phyloP scores from a whole-genome alignment of 2,113 vertebrate species.

The Eulemur macaco region DNA sequence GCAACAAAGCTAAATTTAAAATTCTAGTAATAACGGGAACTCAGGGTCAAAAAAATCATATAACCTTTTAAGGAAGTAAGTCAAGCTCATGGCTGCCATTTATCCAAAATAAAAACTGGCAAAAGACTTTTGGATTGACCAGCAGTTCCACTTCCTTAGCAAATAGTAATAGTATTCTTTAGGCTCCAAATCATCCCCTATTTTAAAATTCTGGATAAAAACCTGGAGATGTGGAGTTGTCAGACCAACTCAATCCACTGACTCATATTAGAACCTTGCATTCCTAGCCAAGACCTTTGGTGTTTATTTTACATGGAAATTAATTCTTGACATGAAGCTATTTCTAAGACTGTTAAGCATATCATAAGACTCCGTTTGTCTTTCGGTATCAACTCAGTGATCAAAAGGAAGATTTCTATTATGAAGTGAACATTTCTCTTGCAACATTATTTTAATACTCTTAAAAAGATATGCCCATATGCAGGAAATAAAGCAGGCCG shows the following conservation, averaged over 20 bases:
- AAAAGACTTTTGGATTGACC: background rate
- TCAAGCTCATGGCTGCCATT: background rate
- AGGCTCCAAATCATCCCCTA: background rate
- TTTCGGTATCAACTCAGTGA: conserved; percentile 71
- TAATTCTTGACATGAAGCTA: background rate
- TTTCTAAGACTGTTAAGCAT: background rate
- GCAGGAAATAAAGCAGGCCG: conserved; percentile 50
- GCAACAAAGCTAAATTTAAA: background rate
- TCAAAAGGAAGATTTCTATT: conserved; percentile 81
- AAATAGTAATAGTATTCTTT: background rate
- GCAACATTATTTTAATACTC: conserved; percentile 49
- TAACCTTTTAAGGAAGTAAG: background rate
- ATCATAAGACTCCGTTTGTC: conserved; percentile 60
- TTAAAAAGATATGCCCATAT: conserved; percentile 48
- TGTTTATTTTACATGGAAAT: background rate
- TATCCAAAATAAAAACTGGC: background rate
- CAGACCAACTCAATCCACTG: background rate
- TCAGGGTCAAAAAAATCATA: background rate
- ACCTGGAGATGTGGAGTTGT: background rate
- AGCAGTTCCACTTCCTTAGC: background rate
- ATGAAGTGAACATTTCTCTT: conserved; percentile 69
- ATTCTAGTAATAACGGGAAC: background rate
- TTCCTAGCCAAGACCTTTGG: background rate
- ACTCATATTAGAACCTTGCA: background rate
- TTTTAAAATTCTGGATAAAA: background rate